Base-by-base conservation (phyloP, 2,888 invertebrate species). In the Pterobdella sp. region DNA sequence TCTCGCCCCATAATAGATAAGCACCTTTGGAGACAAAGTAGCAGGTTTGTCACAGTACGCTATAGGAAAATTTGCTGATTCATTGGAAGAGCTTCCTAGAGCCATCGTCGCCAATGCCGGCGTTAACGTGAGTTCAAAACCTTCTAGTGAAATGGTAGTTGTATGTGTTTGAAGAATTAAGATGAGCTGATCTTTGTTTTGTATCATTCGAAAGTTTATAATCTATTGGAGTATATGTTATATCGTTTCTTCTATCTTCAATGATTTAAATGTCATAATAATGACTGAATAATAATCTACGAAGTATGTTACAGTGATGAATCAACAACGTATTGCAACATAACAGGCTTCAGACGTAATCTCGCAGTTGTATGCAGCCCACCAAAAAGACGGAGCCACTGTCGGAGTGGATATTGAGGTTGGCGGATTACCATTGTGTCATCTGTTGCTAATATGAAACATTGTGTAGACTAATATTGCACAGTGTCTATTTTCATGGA, bases 41-140 rank as follows among this genome's bases (percentile, higher is more conserved):
- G 92, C 95, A 0, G 97, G 97, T 0, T 86, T 98, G 75, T 94
- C 96, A 81, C 97, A 98, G 82, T 99, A 98, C 84, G 92, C 97
- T 18, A 92, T 96, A 22, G 88, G 94, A 78, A 94, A 94, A 84
- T 98, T 95, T 84, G 86, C 86, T 26, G 84, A 85, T 76, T 93
- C 96, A 1, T 86, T 98, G 22, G 95, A 97, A 85, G 87, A 88
- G 68, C 90, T 98, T 79, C 93, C 96, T 0, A 92, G 93, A 83
- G 90, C 92, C 0, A 86, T 99, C 73, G 92, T 96, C 1, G 95
- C 97, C 78, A 98, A 97, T 83, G 90, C 93, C 66, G 98, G 98
- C 34, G 88, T 91, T 42, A 91, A 91, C 84, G 86, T 85, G 76
- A 72, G 73, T 68, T 35, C 1, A n/a, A 3, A 18, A 26, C 4